Evolutionary conservation across 2,888 invertebrate genomes (phyloP).

Genomic region (Scaeva pyrastri): DNA sequence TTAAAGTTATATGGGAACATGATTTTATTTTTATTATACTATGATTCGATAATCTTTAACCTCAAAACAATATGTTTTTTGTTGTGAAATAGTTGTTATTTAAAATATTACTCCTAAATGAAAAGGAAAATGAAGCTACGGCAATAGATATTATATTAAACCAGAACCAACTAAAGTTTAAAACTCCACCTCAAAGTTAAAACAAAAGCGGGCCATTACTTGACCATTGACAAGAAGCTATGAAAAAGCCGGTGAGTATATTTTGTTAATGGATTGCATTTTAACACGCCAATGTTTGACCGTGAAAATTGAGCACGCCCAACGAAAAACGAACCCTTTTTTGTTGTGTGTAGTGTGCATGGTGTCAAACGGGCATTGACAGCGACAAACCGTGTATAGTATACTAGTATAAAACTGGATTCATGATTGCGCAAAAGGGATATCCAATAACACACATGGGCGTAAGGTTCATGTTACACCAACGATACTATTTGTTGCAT

Average conservation of each 20-base stretch:
- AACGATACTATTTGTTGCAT: conserved; percentile 58
- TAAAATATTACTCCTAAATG: neutral
- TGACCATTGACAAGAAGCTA: conserved; percentile 67
- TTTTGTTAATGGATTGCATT: conserved; percentile 60
- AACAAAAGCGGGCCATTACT: conserved; percentile 18
- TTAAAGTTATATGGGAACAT: no score
- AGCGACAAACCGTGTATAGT: conserved; percentile 34
- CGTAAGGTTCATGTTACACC: conserved; percentile 53
- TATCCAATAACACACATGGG: conserved; percentile 60
- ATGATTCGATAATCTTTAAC: no score
- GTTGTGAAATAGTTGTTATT: no score
- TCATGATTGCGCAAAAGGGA: conserved; percentile 30
- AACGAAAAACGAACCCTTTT: conserved; percentile 38
- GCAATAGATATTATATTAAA: conserved; percentile 25
- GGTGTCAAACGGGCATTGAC: conserved; percentile 17
- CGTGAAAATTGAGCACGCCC: conserved; percentile 54
- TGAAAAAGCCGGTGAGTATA: conserved; percentile 34
- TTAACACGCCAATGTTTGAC: conserved; percentile 63
- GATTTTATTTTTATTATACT: no score
- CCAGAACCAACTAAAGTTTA: neutral
- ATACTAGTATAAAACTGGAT: neutral
- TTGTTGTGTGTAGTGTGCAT: neutral
- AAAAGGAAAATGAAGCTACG: neutral
- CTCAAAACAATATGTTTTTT: no score
- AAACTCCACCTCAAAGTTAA: conserved; percentile 43